phyloP scores from a whole-genome alignment of 2,113 vertebrate genomes.

The Equus quagga region DNA sequence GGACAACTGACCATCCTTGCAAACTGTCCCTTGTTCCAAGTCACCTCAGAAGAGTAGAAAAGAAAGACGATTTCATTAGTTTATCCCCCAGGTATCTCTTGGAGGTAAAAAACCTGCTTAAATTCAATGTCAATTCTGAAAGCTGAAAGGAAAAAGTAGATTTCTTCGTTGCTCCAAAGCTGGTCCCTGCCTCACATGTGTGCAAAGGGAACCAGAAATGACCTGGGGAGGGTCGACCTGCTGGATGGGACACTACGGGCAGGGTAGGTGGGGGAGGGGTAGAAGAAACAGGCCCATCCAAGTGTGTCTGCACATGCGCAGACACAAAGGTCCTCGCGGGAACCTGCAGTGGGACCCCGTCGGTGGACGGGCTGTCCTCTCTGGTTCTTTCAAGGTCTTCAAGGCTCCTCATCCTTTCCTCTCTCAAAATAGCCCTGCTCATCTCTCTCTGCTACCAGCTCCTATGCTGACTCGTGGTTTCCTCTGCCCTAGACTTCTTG shows the following conservation, averaged over 20 bases:
- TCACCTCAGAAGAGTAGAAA: not conserved
- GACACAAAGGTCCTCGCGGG: not conserved
- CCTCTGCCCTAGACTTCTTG: too few relatives aligned
- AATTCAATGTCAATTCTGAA: not conserved
- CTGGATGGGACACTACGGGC: rapidly evolving
- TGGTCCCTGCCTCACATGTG: not conserved
- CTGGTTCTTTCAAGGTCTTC: not conserved
- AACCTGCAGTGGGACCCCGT: rapidly evolving
- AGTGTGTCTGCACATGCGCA: too few relatives aligned
- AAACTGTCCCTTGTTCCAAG: not conserved
- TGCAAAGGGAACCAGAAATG: not conserved
- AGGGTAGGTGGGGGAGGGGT: rapidly evolving
- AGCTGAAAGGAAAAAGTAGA: not conserved
- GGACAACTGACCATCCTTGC: rapidly evolving
- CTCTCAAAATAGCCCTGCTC: not conserved
- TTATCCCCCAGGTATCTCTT: not conserved
- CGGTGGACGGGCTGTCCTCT: not conserved
- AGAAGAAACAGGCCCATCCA: not conserved
- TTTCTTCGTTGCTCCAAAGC: not conserved
- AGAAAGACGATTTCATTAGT: not conserved
- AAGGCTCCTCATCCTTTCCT: not conserved
- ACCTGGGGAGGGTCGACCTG: not conserved
- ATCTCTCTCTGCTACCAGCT: not conserved
- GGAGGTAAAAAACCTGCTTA: not conserved
- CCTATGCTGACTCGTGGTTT: rapidly evolving